A percentile compares a stretch with the other conserved stretches of the same genome.
These are phyloP conservation scores for Dendrophyllia cribrosa DNA, from an alignment of 64 coral and sea anemone genomes.

Conservation along the genomic window DNA sequence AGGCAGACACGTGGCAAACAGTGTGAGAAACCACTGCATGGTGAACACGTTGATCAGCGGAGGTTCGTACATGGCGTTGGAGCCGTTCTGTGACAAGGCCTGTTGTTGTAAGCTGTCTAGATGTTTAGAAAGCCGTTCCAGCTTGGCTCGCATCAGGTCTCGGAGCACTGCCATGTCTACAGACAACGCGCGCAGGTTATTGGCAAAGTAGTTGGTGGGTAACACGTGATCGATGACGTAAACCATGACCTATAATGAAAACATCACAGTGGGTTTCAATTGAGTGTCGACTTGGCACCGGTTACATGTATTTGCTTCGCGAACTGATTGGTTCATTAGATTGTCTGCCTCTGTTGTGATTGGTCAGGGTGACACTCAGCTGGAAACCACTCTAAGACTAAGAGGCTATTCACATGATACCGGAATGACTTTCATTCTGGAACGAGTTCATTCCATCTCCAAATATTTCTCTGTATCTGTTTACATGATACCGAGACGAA, in stretches of 20 bases:
- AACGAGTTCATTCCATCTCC: too few species aligned
- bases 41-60: conserved; percentile 98
- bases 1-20: conserved; percentile 95
- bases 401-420: too few species aligned
- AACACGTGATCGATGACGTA: conserved; percentile 96
- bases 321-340: too few species aligned
- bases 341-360: too few species aligned
- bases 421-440: too few species aligned
- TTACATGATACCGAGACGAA: too few species aligned
- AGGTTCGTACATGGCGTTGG: conserved; percentile 87
- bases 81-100: conserved; percentile 78
- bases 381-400: too few species aligned
- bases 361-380: too few species aligned
- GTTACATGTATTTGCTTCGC: too few species aligned
- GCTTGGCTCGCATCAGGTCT: conserved; percentile 89
- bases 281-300: too few species aligned
- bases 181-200: conserved; percentile 93
- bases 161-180: conserved; percentile 97
- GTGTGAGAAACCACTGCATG: conserved; percentile 99
- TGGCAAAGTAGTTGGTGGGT: conserved; percentile 96
- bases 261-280: too few species aligned
- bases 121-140: conserved; percentile 84
- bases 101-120: conserved; percentile 88
- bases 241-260: conserved; percentile 88
- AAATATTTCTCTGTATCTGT: too few species aligned